Conservation (phyloP, 2,797 vertebrate genomes). For the Borostomias antarcticus region DNA sequence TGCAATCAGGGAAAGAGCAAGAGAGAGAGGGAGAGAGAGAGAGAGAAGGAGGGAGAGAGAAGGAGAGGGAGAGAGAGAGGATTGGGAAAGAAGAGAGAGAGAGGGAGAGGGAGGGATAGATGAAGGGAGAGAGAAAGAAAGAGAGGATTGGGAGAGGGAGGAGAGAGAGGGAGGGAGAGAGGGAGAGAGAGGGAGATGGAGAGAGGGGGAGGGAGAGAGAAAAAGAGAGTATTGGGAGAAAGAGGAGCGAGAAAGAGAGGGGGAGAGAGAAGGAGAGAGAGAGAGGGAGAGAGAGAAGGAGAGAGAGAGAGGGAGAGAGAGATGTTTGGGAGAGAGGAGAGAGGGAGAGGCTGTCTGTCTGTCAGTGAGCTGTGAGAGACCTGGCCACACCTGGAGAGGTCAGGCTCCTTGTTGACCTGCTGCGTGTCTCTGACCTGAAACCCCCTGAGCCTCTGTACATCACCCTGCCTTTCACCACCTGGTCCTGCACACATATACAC, state of each 20-base stretch:
- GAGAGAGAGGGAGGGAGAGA: neutral
- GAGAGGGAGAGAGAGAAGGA: neutral
- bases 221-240: neutral
- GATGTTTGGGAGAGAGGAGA: neutral
- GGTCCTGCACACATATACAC: slow-evolving; percentile 17
- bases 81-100: slow-evolving; percentile 5
- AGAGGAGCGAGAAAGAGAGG: slow-evolving; percentile 13
- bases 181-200: neutral
- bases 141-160: neutral
- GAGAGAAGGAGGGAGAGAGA: slow-evolving; percentile 50
- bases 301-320: neutral
- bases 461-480: slow-evolving; percentile 64
- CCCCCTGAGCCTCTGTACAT: slow-evolving; percentile 49
- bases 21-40: slow-evolving; percentile 52
- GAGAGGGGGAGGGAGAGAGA: neutral
- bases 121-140: slow-evolving; percentile 29
- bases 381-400: slow-evolving; percentile 71
- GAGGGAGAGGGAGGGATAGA: neutral
- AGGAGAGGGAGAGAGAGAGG: slow-evolving; percentile 9
- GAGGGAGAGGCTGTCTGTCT: neutral
- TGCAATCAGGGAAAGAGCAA: neutral
- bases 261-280: neutral
- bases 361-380: slow-evolving; percentile 19
- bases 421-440: slow-evolving; percentile 41
- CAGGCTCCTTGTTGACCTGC: slow-evolving; percentile 65